Conservation (phyloP, 2,113 vertebrate genomes). For the Tupaia tana region DNA sequence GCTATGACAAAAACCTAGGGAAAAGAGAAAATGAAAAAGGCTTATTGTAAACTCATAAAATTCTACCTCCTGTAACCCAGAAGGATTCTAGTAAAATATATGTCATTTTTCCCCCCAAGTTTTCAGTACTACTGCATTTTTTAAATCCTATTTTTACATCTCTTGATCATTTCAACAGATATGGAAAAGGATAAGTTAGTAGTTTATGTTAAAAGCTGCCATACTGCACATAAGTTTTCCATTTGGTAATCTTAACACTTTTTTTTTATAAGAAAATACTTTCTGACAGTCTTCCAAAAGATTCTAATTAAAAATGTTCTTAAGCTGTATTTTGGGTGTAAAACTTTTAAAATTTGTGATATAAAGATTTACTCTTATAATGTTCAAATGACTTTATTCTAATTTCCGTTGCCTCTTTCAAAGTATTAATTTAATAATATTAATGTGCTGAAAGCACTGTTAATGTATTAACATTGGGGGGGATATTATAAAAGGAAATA, state of each 20-base stretch:
- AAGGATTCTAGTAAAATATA: slow-evolving; percentile 28
- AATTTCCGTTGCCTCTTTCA: slow-evolving; percentile 32
- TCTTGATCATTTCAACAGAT: slow-evolving; percentile 50
- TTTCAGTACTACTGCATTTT: slow-evolving; percentile 38
- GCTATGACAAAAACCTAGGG: too few species aligned
- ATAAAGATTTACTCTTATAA: slow-evolving; percentile 46
- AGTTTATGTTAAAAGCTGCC: neutral
- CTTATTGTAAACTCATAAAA: slow-evolving; percentile 38
- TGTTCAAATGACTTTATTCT: slow-evolving; percentile 13
- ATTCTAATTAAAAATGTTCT: slow-evolving; percentile 57
- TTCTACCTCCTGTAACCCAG: neutral
- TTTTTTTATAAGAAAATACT: slow-evolving; percentile 43
- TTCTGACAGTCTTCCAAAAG: slow-evolving; percentile 55
- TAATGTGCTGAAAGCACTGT: neutral
- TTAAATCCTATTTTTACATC: slow-evolving; percentile 48
- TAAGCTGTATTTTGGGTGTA: neutral
- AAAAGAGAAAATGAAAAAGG: neutral
- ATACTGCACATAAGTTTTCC: slow-evolving; percentile 7
- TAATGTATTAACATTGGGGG: neutral
- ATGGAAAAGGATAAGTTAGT: slow-evolving; percentile 41
- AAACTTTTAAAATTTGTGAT: slow-evolving; percentile 59
- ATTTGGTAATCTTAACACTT: slow-evolving; percentile 54
- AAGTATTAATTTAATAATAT: slow-evolving; percentile 32
- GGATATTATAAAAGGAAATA: neutral
- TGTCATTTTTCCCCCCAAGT: neutral